phyloP scores from a whole-genome alignment of 2,888 invertebrate species.

The Meandrusa payeni region DNA sequence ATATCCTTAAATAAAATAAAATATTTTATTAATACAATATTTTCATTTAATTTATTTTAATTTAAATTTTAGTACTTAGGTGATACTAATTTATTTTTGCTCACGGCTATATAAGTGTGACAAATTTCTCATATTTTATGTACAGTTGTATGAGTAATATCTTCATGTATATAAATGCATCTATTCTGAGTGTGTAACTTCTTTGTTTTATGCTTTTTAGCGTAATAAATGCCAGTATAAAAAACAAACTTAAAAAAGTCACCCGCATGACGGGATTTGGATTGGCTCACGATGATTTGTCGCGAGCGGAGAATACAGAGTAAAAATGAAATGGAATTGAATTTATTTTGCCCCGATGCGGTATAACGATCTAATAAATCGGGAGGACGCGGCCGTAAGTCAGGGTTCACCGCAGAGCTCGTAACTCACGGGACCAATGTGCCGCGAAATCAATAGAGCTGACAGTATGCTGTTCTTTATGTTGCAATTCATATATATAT shows the following conservation, averaged over 20 bases:
- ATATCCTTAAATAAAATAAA: too few species aligned
- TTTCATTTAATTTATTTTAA: too few species aligned
- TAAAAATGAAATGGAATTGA: conserved; percentile 57
- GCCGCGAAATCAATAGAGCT: conserved; percentile 76
- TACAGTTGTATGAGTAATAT: too few species aligned
- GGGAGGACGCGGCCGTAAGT: conserved; percentile 59
- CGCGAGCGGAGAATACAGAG: conserved; percentile 58
- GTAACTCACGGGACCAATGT: conserved; percentile 72
- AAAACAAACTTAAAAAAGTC: conserved; percentile 26
- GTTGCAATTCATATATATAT: too few species aligned
- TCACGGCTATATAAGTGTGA: too few species aligned
- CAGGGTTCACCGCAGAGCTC: conserved; percentile 62
- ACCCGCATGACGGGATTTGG: conserved; percentile 53
- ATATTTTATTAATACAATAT: too few species aligned
- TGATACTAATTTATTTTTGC: too few species aligned
- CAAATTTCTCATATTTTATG: too few species aligned
- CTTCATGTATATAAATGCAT: too few species aligned
- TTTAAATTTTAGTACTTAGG: too few species aligned
- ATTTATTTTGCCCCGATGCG: conserved; percentile 67
- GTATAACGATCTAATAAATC: conserved; percentile 74
- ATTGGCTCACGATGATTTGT: conserved; percentile 50
- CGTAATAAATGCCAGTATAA: neutral
- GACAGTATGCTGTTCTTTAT: conserved; percentile 37
- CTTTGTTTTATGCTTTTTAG: too few species aligned
- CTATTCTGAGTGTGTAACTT: too few species aligned